Evolutionary conservation across 2,888 invertebrate species (phyloP), one percentile per base, ranked within the genome.

Genomic region (Meta bourneti): DNA sequence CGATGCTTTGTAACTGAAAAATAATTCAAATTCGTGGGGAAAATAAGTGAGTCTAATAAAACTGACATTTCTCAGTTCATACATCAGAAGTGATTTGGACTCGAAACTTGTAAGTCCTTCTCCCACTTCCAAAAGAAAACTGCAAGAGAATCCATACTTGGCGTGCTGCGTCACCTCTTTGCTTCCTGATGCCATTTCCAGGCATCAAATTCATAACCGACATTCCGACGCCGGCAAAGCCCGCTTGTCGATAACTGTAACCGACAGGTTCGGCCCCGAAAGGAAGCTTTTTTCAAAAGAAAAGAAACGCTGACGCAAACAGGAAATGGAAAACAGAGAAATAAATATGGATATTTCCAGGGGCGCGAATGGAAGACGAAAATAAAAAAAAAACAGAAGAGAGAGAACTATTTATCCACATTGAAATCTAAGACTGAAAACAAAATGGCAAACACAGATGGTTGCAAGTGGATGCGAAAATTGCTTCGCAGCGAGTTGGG

Each of bases 341-440:
- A 87, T 87, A 87, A 87, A 87, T 87, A 87, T 87, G 87, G 87
- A 87, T 87, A 79, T 87, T 87, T 87, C 79, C 48, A 69, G 54
- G n/a, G 71, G 72, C 49, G 51, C 8, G 52, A 34, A 51, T 52
- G 16, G 16, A 11, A 9, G 11, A 7, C n/a, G 71, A 71, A 82
- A 61, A 16, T 11, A 61, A 61, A 61, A 61, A 16, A 61, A 9
- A 16, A 61, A 61, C 8, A 77, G 16, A 51, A 16, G 77, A 77
- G 51, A 48, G 77, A 34, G 77, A 77, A 77, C 85, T 78, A 77
- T 85, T 85, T 77, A 85, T 85, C 69, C 77, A 61, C 61, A 61
- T 8, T 61, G 85, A 85, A 85, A 85, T 72, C 77, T 78, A 69
- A 78, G 69, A 51, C 69, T 54, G 61, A 69, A 85, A 77, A 85